Evolutionary conservation across 2,113 vertebrate species (phyloP).

Genomic region (Calyptomena viridis): DNA sequence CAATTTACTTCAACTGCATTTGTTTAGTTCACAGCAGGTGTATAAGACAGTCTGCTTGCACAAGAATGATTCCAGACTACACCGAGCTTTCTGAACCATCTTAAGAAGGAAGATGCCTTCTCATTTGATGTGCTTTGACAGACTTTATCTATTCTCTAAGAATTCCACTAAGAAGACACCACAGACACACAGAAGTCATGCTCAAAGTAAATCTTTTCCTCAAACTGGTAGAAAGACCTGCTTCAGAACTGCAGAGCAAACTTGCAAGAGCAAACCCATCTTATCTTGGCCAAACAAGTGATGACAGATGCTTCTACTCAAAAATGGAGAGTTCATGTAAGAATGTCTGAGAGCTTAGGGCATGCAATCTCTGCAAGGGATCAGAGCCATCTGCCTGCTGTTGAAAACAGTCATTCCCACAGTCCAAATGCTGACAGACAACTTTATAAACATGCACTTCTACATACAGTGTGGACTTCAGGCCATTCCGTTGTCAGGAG

Average conservation of each 20-base stretch:
- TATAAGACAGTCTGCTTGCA: background rate
- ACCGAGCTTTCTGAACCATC: background rate
- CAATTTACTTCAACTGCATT: background rate
- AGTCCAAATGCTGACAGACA: slow-evolving; percentile 14
- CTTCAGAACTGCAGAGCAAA: background rate
- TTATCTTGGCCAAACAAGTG: background rate
- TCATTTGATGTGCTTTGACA: background rate
- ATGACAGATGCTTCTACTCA: background rate
- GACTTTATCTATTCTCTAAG: background rate
- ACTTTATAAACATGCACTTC: background rate
- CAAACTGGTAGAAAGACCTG: background rate
- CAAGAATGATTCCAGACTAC: background rate
- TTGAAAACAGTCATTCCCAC: slow-evolving; percentile 11
- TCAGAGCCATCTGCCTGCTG: slow-evolving; percentile 21
- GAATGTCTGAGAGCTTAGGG: background rate
- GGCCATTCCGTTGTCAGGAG: background rate
- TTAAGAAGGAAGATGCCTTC: background rate
- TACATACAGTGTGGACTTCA: background rate
- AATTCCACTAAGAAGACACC: background rate
- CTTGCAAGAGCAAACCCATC: background rate
- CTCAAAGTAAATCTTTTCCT: background rate
- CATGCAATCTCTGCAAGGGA: slow-evolving; percentile 4
- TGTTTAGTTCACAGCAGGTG: background rate
- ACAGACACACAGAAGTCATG: background rate
- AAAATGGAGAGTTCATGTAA: background rate